A percentile compares a stretch with the other conserved stretches of the same genome.
These are phyloP conservation scores for Lasioglossum calceatum DNA, from an alignment of 2,888 invertebrate genomes.

Conservation along the genomic window DNA sequence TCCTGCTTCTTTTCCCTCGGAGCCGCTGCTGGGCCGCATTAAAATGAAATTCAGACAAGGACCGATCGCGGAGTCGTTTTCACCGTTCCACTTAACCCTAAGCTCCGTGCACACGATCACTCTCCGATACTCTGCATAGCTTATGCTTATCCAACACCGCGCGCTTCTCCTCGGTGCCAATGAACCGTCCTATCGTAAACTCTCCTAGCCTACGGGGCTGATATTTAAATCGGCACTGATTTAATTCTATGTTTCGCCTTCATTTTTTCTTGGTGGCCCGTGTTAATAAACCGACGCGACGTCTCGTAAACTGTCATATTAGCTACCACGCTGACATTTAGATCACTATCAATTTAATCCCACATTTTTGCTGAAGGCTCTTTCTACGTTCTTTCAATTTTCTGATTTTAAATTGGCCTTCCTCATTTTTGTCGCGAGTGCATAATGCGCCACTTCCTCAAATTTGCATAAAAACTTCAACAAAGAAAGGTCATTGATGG, in stretches of 20 bases:
- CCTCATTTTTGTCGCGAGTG: too few relatives aligned
- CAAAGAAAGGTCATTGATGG: not conserved
- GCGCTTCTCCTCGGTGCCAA: not conserved
- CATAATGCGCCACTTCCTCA: not conserved
- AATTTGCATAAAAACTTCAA: not conserved
- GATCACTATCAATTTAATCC: not conserved
- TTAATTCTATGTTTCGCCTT: not conserved
- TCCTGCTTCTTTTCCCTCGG: conserved; percentile 5
- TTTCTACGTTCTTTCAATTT: too few relatives aligned
- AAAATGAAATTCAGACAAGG: conserved; percentile 31
- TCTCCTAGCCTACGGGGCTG: not conserved
- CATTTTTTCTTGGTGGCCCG: not conserved
- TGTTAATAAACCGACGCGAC: not conserved
- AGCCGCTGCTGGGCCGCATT: conserved; percentile 1
- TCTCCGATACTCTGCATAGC: not conserved
- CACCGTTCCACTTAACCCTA: conserved; percentile 28
- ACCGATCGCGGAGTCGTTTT: conserved; percentile 16
- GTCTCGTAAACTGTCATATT: not conserved
- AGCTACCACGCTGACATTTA: not conserved
- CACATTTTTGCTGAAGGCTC: not conserved
- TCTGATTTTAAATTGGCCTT: too few relatives aligned
- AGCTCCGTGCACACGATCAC: not conserved
- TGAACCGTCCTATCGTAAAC: not conserved
- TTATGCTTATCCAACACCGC: not conserved
- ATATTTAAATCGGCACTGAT: not conserved